Base-by-base conservation (phyloP, 92 coral and sea anemone species). In the Parazoanthus atlanticus region DNA sequence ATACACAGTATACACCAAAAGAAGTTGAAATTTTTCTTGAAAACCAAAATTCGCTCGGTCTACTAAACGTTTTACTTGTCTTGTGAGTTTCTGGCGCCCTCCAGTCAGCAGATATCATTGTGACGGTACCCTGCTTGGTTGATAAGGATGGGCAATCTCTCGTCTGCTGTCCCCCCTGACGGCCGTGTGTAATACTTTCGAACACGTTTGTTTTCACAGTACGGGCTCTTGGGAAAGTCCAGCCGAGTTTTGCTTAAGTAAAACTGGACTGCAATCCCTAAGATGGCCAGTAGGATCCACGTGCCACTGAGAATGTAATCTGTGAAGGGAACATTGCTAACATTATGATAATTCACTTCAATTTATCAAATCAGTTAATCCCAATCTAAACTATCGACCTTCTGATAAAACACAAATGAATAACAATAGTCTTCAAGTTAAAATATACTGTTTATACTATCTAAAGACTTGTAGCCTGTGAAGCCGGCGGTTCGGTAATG, bases 151-250 rank as follows among this genome's bases (percentile, higher is more conserved):
- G 98, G 96, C 13, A 95, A 84, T 0, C 81, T 43, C 56, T 95
- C 98, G 13, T 90, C 84, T 29, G 78, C 85, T 79, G 85, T 86
- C 69, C 82, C 81, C 67, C 43, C 78, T 15, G 87, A 84, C 46
- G 87, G 87, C 32, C 79, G 88, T 3, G 74, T 67, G 65, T 91
- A 90, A 28, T 93, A 93, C 76, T 89, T 88, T 30, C 92, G 74
- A 8, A 92, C 78, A 86, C 93, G 85, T 69, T 86, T 88, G 76
- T 91, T 93, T 58, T 95, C 94, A 30, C 92, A 85, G 80, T 91
- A 95, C 23, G 93, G 93, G 33, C 98, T 95, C 85, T 89, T 85
- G 5, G 96, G 93, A 73, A 96, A 95, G 25, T 85, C 91, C 33
- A 67, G 84, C 30, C 90, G 89, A 56, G 88, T 88, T 46, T 89